Evolutionary conservation across 2,113 vertebrate species (phyloP), one percentile per base, ranked within the genome.

Genomic region (Corythoichthys haematopterus): DNA sequence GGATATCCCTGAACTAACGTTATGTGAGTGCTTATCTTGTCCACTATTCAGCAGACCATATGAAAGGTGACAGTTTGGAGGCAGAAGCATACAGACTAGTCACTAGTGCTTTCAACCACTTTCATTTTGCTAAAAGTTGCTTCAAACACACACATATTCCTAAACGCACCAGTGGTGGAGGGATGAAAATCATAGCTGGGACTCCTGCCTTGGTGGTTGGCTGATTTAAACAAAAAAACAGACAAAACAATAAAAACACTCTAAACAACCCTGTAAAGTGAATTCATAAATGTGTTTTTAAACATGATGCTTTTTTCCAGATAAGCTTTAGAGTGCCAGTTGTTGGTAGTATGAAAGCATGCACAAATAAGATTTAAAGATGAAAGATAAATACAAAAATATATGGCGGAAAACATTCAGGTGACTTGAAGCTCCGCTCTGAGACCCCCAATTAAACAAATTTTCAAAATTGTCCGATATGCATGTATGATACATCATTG

Each of bases 171-270:
- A 85, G 75, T 65, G 76, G 75, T 83, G 75, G 78, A 74, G 83
- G 71, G 84, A 85, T 72, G 75, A 87, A 79, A 67, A 80, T 66
- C 58, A 83, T 67, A 56, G 76, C 83, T 78, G 78, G 85, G 88
- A 85, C 66, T 74, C 83, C 83, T 78, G 71, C 85, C 46, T 56
- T 87, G 48, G 87, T 79, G 74, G 74, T 83, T 72, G 74, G 85
- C 88, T 90, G 68, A 84, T 70, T 76, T 66, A 87, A 75, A 88
- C 69, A 87, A 79, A 56, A 2, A 16, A 8, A n/a, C 5, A n/a
- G 8, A 53, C 51, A 53, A 16, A 50, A 47, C 16, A 12, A 48
- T 77, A 40, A 75, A 65, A 57, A 66, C 70, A 76, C 52, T 63
- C 36, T 12, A 15, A 43, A 43, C 9, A 2, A 40, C n/a, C 33